These are phyloP conservation scores for Cephus pulcher DNA, from an alignment of 2,888 invertebrate genomes.

Conservation along the genomic window DNA sequence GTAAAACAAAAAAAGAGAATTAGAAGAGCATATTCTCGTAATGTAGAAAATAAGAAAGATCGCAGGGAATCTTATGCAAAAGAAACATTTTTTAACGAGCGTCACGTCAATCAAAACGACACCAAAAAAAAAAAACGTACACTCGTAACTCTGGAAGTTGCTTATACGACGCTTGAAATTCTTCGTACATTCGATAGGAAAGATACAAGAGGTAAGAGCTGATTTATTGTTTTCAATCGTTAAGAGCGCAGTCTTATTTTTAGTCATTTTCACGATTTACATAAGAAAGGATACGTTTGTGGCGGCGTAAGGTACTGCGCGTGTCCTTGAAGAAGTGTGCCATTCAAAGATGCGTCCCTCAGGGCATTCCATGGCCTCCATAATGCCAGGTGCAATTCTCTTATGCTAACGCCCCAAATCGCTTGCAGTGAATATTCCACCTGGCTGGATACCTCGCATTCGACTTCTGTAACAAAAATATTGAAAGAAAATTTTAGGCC, in stretches of 20 bases:
- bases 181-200: too few relatives aligned
- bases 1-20: too few relatives aligned
- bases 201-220: background rate
- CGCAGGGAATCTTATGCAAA: too few relatives aligned
- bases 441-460: constrained; percentile 80
- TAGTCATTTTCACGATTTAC: background rate
- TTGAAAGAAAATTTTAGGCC: constrained; percentile 1
- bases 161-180: too few relatives aligned
- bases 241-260: background rate
- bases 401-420: constrained; percentile 84
- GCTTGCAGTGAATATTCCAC: constrained; percentile 80
- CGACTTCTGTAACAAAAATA: constrained; percentile 73
- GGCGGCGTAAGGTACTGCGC: constrained; percentile 62
- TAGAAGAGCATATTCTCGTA: too few relatives aligned
- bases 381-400: constrained; percentile 80
- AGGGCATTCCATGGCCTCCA: constrained; percentile 79
- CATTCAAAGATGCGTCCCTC: constrained; percentile 73
- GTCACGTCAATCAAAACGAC: too few relatives aligned
- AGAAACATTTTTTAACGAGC: too few relatives aligned
- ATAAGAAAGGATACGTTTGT: constrained; percentile 61
- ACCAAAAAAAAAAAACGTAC: too few relatives aligned
- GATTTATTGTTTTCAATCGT: too few relatives aligned
- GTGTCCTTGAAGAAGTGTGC: constrained; percentile 71
- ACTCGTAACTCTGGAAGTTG: too few relatives aligned
- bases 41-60: too few relatives aligned